Conservation (phyloP, 2,797 vertebrate genomes). For the Allobates femoralis region DNA sequence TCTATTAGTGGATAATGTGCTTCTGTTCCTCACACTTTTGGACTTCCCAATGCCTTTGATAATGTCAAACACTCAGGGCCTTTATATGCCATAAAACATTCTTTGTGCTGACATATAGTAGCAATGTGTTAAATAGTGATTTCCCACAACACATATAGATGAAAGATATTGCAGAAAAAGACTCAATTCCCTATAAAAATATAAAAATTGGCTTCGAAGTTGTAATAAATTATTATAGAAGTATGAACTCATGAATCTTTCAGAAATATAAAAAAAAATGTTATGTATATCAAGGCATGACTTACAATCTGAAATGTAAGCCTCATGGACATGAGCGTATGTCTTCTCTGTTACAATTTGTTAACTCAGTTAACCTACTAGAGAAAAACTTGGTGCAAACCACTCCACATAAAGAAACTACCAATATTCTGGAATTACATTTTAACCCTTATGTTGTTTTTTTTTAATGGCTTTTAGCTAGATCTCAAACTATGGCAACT, state of each 20-base stretch:
- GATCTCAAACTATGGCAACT: no score
- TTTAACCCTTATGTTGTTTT: no score
- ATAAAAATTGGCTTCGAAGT: conserved; percentile 3
- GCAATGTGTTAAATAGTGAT: conserved; percentile 44
- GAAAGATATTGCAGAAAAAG: conserved; percentile 24
- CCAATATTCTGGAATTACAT: no score
- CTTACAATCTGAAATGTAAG: neutral
- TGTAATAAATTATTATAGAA: neutral
- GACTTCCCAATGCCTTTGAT: conserved; percentile 48
- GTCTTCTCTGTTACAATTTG: neutral
- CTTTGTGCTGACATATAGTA: conserved; percentile 50
- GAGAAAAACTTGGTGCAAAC: no score
- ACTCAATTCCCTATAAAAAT: neutral
- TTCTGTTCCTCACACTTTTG: conserved; percentile 51
- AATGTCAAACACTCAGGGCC: conserved; percentile 38
- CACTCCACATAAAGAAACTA: no score
- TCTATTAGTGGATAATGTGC: conserved; percentile 58
- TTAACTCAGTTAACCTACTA: no score
- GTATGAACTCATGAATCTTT: neutral
- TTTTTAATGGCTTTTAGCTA: no score
- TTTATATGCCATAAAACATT: conserved; percentile 53
- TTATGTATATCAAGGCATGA: neutral
- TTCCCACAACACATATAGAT: conserved; percentile 9
- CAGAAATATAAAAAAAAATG: neutral
- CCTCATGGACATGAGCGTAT: neutral